phyloP scores from a whole-genome alignment of 2,797 vertebrate genomes.

The Microctenopoma steveboyesi region DNA sequence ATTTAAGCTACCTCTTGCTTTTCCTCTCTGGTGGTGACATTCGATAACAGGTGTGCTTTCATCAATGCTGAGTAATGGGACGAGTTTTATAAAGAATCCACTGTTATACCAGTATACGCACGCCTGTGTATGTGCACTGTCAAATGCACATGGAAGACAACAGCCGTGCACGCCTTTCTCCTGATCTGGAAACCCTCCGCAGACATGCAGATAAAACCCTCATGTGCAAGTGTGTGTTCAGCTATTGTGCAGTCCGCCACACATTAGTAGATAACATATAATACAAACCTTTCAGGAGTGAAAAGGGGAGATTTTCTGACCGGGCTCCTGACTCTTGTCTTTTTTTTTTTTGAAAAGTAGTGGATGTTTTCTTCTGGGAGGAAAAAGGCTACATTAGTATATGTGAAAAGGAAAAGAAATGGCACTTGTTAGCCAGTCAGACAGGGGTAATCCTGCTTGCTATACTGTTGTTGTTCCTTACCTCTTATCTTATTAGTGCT shows the following conservation, averaged over 20 bases:
- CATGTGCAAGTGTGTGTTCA: slow-evolving; percentile 35
- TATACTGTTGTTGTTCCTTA: slow-evolving; percentile 61
- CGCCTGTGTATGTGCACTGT: slow-evolving; percentile 9
- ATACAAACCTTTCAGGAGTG: slow-evolving; percentile 51
- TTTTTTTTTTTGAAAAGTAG: slow-evolving; percentile 42
- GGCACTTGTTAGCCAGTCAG: slow-evolving; percentile 67
- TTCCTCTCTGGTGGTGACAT: slow-evolving; percentile 29
- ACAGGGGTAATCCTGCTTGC: slow-evolving; percentile 63
- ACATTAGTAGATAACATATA: slow-evolving; percentile 43
- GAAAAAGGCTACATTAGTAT: slow-evolving; percentile 61
- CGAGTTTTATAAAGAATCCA: slow-evolving; percentile 26
- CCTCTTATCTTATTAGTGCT: slow-evolving; percentile 76
- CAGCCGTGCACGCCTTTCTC: slow-evolving; percentile 29
- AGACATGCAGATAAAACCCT: slow-evolving; percentile 37
- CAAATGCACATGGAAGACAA: not conserved
- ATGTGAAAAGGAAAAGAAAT: slow-evolving; percentile 65
- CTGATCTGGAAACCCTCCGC: slow-evolving; percentile 24
- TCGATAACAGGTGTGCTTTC: slow-evolving; percentile 54
- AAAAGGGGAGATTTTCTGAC: slow-evolving; percentile 63
- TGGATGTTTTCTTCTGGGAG: slow-evolving; percentile 47
- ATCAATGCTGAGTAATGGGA: slow-evolving; percentile 37
- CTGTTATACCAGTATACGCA: slow-evolving; percentile 24
- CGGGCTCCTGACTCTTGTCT: slow-evolving; percentile 16
- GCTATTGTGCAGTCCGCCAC: slow-evolving; percentile 31
- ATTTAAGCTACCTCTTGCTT: slow-evolving; percentile 26